phyloP scores from a whole-genome alignment of 2,113 vertebrate species.

The Nannobrachium achirus region DNA sequence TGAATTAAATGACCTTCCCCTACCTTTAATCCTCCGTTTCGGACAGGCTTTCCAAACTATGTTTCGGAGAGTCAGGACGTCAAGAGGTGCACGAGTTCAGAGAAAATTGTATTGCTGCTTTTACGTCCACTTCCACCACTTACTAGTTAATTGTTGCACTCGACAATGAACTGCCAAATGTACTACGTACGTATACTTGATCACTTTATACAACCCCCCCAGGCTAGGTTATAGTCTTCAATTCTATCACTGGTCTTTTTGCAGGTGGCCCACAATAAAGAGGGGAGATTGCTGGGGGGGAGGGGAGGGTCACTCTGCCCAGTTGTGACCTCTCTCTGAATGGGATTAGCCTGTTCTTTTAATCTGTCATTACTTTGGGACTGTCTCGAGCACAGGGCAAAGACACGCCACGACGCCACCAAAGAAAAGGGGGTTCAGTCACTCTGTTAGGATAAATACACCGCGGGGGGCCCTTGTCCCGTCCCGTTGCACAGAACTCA shows the following conservation, averaged over 20 bases:
- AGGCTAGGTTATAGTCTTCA: conserved; percentile 17
- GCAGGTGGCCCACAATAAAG: conserved; percentile 41
- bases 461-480: conserved; percentile 15
- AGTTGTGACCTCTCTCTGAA: conserved; percentile 69
- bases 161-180: too few relatives aligned
- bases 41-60: too few relatives aligned
- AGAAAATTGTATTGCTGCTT: too few relatives aligned
- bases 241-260: conserved; percentile 32
- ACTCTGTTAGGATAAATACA: conserved; percentile 46
- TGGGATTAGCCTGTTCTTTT: conserved; percentile 79
- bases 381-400: conserved; percentile 52
- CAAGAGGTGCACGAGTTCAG: too few relatives aligned
- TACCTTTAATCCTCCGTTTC: too few relatives aligned
- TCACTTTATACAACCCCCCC: conserved; percentile 36
- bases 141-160: too few relatives aligned
- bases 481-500: conserved; percentile 17
- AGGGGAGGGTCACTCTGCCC: conserved; percentile 57
- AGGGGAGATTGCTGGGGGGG: conserved; percentile 22
- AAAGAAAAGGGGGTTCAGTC: conserved; percentile 31
- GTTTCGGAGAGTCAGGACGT: too few relatives aligned
- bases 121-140: too few relatives aligned
- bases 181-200: conserved; percentile 1
- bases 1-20: too few relatives aligned
- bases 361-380: conserved; percentile 77
- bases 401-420: conserved; percentile 37